Evolutionary conservation across 2,113 vertebrate genomes (phyloP).

Genomic region (Rhinolophus ferrumequinum): DNA sequence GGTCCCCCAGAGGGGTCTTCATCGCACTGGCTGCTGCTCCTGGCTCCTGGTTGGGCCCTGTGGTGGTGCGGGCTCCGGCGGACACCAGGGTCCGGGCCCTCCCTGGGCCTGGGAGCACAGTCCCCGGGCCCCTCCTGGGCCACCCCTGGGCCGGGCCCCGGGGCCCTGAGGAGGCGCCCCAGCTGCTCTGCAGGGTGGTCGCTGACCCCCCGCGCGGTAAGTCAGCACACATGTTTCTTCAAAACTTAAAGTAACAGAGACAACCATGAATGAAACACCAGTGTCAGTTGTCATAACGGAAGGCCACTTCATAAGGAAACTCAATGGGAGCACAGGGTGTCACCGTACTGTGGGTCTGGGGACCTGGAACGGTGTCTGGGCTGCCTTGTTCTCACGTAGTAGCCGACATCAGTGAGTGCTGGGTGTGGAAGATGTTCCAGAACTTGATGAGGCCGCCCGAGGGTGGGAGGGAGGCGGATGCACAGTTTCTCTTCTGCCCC

Average conservation of each 20-base stretch:
- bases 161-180: neutral
- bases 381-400: neutral
- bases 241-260: neutral
- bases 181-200: neutral
- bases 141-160: too few species aligned
- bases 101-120: neutral
- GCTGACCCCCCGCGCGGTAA: neutral
- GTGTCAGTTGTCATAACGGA: neutral
- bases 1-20: accelerated
- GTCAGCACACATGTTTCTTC: neutral
- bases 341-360: accelerated
- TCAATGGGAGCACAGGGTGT: too few species aligned
- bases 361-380: neutral
- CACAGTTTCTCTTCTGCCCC: neutral
- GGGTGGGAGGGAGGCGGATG: neutral
- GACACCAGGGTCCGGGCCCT: too few species aligned
- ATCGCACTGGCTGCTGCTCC: neutral
- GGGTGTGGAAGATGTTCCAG: neutral
- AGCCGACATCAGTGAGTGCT: neutral
- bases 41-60: neutral
- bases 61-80: too few species aligned
- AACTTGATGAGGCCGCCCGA: neutral
- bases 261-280: too few species aligned
- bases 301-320: neutral
- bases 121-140: neutral